A percentile compares a stretch with the other conserved stretches of the same genome.
Evolutionary conservation across 2,888 invertebrate species (phyloP).

Genomic region (Pachliopta kotzebuea): DNA sequence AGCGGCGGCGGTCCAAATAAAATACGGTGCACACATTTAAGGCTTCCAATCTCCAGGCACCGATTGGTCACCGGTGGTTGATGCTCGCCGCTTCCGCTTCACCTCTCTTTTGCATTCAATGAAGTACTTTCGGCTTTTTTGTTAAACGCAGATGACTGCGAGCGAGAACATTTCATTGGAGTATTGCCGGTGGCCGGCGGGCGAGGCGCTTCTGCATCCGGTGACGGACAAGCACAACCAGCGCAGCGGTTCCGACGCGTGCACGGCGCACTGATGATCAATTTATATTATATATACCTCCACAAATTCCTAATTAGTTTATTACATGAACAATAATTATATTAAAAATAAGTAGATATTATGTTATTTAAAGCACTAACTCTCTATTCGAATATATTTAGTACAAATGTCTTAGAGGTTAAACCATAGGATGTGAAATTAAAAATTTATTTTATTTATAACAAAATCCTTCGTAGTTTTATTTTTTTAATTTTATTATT

Average conservation of each 20-base stretch:
- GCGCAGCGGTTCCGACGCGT: slow-evolving; percentile 27
- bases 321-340: too few species aligned
- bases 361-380: too few species aligned
- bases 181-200: slow-evolving; percentile 31
- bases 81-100: slow-evolving; percentile 39
- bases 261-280: slow-evolving; percentile 40
- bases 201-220: slow-evolving; percentile 42
- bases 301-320: too few species aligned
- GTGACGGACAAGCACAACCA: slow-evolving; percentile 2
- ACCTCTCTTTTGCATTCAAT: slow-evolving; percentile 38
- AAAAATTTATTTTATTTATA: neutral
- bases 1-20: slow-evolving; percentile 41
- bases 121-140: slow-evolving; percentile 50
- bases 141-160: slow-evolving; percentile 40
- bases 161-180: slow-evolving; percentile 21
- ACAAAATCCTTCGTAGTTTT: neutral
- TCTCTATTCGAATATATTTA: too few species aligned
- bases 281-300: too few species aligned
- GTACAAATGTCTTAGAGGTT: too few species aligned
- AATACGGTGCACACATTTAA: slow-evolving; percentile 33
- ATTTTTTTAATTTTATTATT: neutral
- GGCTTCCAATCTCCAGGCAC: slow-evolving; percentile 40
- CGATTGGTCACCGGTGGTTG: slow-evolving; percentile 36
- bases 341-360: too few species aligned
- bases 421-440: too few species aligned